These are phyloP conservation scores for Portevinia maculata DNA, from an alignment of 2,888 invertebrate species.

Conservation along the genomic window DNA sequence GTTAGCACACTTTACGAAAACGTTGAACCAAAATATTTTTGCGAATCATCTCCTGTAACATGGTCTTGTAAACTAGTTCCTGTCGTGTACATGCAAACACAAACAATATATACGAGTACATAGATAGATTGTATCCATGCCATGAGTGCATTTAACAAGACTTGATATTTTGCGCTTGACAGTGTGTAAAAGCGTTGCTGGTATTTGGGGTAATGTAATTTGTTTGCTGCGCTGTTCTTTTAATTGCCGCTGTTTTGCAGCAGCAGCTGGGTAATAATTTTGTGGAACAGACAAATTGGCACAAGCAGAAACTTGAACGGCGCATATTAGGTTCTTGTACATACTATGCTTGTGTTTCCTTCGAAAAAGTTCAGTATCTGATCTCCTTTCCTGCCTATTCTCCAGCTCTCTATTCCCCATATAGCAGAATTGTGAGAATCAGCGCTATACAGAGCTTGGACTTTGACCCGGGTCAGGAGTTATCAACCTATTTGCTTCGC, in stretches of 20 bases:
- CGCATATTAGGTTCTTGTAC: no score
- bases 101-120: no score
- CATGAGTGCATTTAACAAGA: no score
- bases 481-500: no score
- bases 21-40: not conserved
- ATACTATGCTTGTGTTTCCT: no score
- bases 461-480: no score
- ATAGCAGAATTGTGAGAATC: no score
- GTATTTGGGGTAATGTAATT: slow-evolving; percentile 26
- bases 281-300: slow-evolving; percentile 32
- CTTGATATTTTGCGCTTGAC: not conserved
- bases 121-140: no score
- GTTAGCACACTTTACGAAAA: not conserved
- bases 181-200: slow-evolving; percentile 22
- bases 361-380: no score
- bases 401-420: no score
- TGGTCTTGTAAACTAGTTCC: slow-evolving; percentile 9
- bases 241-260: slow-evolving; percentile 24
- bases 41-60: not conserved
- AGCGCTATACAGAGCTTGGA: no score
- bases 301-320: slow-evolving; percentile 13
- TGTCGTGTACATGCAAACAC: not conserved
- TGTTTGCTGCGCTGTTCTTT: slow-evolving; percentile 6
- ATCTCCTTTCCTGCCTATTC: no score
- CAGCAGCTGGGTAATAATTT: slow-evolving; percentile 22